A percentile compares a stretch with the other conserved stretches of the same genome.
These are phyloP conservation scores for Dynastes grantii DNA, from an alignment of 2,888 invertebrate genomes.

Conservation along the genomic window DNA sequence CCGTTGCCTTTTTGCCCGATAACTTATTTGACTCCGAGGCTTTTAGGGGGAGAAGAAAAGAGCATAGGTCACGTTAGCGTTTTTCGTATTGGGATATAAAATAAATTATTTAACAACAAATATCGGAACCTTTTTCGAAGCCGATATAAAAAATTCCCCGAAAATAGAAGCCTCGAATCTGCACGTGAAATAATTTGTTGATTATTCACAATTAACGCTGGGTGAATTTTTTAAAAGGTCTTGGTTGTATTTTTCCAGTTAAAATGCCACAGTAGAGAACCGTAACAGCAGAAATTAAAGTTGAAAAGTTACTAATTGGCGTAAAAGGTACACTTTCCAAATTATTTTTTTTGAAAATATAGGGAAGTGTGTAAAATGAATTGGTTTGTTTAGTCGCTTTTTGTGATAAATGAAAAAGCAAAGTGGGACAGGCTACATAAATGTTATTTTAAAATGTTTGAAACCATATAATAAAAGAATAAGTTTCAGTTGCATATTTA, in stretches of 20 bases:
- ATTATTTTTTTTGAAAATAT: not conserved
- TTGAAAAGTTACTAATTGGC: not conserved
- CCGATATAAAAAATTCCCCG: too few species aligned
- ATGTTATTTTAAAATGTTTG: too few species aligned
- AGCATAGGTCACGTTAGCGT: constrained; percentile 18
- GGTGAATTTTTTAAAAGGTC: not conserved
- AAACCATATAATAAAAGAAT: too few species aligned
- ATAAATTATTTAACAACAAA: constrained; percentile 21
- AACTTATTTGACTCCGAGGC: constrained; percentile 5
- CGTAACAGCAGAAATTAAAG: not conserved
- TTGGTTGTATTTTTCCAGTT: not conserved
- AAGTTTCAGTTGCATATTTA: too few species aligned
- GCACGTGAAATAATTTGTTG: not conserved
- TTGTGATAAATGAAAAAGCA: too few species aligned
- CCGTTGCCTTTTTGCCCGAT: not conserved
- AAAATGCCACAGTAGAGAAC: too few species aligned
- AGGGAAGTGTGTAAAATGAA: not conserved
- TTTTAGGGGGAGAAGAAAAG: not conserved
- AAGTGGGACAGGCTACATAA: too few species aligned
- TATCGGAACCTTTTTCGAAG: constrained; percentile 3
- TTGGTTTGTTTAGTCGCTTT: too few species aligned
- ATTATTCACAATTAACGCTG: not conserved
- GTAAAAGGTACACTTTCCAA: not conserved
- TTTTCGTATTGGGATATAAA: constrained; percentile 7
- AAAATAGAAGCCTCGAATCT: not conserved